Evolutionary conservation across 1,140 invertebrate species (phyloP), one percentile per base, ranked within the genome.

Genomic region (Whitmania pigra): DNA sequence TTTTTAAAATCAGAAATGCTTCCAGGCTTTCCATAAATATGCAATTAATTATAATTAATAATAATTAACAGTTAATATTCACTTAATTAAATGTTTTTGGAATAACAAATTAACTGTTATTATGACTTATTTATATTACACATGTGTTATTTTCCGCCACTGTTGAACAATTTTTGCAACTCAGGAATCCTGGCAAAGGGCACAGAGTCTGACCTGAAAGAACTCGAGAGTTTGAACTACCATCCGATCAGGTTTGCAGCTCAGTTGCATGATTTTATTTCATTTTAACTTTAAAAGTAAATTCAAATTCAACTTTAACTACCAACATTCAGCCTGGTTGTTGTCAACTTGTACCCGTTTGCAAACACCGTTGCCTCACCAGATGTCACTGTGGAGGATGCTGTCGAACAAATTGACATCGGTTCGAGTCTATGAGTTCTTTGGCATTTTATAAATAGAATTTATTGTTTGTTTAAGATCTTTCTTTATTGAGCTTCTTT

Each of bases 331-430:
- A 81, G 80, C 22, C 67, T 85, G 57, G 84, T 85, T 20, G 82
- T 94, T 0, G 97, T 94, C 82, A 99, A 99, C 84, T 84, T 98
- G 25, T 98, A 99, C 83, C 95, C 94, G 17, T 99, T 99, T 84
- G 88, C 90, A 1, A 87, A 93, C 75, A 96, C 93, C 0, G 86
- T 97, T 3, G 87, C 89, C 0, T 89, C 91, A 73, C 85, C 88
- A 0, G 85, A 89, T 77, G 92, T 94, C 0, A 90, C 88, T 0
- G 84, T 94, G 29, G 86, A 87, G 36, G 89, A 96, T 82, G 94
- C 94, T 5, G 88, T 99, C n/a, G 95, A 98, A 83, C 93, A 98
- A 79, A 93, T 97, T 77, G 94, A 97, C 80, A 97, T 97, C 77
- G 84, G 85, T 86, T 43, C 40, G 40, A 6, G 40, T 43, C 13